Conservation (phyloP, 2,113 vertebrate genomes). For the Catagonus wagneri region DNA sequence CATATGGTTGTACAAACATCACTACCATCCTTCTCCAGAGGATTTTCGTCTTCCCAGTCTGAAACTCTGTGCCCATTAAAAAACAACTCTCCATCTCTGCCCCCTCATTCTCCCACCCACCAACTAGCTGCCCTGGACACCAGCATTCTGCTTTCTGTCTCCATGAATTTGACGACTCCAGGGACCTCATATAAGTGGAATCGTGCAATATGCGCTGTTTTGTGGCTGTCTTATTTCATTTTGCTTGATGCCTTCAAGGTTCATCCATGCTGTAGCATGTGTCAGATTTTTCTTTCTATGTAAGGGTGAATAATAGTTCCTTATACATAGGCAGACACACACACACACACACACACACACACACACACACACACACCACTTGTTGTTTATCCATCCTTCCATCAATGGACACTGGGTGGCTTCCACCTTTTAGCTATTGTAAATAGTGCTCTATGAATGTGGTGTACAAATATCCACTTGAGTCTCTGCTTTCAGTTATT, state of each 20-base stretch:
- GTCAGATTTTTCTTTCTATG: background rate
- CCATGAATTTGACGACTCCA: background rate
- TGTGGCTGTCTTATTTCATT: background rate
- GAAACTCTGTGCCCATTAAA: background rate
- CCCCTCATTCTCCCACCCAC: too few species aligned
- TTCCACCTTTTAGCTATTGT: background rate
- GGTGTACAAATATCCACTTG: background rate
- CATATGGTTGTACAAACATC: too few species aligned
- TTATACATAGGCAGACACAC: too few species aligned
- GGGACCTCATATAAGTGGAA: background rate
- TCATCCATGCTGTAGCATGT: background rate
- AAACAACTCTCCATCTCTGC: rapidly evolving
- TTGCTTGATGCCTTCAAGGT: background rate
- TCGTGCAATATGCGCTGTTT: background rate
- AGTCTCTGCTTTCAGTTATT: background rate
- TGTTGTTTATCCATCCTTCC: background rate
- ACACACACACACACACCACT: background rate
- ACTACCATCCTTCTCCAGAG: background rate
- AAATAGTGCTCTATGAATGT: background rate
- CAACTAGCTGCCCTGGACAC: rapidly evolving
- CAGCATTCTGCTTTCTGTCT: background rate
- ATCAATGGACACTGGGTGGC: background rate
- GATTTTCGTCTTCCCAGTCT: background rate
- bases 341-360: background rate
- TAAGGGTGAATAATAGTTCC: background rate